Evolutionary conservation across 2,888 invertebrate genomes (phyloP).

Genomic region (Eupithecia pulchellata): DNA sequence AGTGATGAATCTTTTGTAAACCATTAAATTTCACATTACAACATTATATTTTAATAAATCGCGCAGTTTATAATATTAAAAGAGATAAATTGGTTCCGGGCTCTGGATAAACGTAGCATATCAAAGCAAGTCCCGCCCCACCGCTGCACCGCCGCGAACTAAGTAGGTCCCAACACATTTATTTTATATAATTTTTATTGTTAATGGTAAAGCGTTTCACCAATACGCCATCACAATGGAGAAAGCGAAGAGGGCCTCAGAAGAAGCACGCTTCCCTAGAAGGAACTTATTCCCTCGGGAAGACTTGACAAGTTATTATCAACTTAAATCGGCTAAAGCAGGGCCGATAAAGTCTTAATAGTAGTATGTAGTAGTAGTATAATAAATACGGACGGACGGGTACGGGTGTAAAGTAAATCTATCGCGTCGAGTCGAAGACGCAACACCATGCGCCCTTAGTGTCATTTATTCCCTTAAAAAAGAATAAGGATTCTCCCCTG

Average conservation of each 20-base stretch:
- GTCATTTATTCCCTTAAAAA: too few relatives aligned
- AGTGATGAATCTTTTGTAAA: background rate
- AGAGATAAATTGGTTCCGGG: constrained; percentile 21
- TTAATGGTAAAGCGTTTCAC: too few relatives aligned
- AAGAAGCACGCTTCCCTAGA: too few relatives aligned
- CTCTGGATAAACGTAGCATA: constrained; percentile 29
- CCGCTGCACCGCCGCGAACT: background rate
- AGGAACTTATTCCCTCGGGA: too few relatives aligned
- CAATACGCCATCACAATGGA: too few relatives aligned
- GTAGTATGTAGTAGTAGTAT: too few relatives aligned
- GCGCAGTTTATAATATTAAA: constrained; percentile 4
- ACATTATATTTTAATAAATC: background rate
- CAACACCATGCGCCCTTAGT: too few relatives aligned
- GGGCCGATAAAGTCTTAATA: background rate
- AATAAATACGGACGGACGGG: too few relatives aligned
- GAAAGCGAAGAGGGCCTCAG: too few relatives aligned
- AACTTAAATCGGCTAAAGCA: background rate
- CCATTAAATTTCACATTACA: background rate
- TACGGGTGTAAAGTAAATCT: too few relatives aligned
- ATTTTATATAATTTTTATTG: too few relatives aligned
- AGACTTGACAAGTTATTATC: background rate
- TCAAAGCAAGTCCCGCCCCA: constrained; percentile 29
- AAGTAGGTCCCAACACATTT: background rate
- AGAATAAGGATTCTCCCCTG: background rate
- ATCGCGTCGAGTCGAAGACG: background rate